A percentile compares a stretch with the other conserved stretches of the same genome.
These are phyloP conservation scores for Plemyria rubiginata DNA, from an alignment of 2,888 invertebrate species.

Conservation along the genomic window DNA sequence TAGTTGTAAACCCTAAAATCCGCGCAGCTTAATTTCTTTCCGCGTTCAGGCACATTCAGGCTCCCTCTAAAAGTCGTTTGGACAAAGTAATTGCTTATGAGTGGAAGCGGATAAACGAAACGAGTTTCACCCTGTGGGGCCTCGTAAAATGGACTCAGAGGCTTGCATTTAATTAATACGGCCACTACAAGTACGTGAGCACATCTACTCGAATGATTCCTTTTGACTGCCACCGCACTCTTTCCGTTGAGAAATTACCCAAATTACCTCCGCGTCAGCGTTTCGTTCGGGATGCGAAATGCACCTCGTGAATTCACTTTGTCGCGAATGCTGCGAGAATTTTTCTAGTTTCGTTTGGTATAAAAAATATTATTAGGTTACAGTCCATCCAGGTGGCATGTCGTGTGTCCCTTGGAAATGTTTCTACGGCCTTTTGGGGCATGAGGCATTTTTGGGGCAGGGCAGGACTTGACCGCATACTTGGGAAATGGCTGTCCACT, in stretches of 20 bases:
- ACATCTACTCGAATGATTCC: conserved; percentile 71
- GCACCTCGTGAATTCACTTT: conserved; percentile 48
- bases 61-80: conserved; percentile 75
- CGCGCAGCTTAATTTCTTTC: conserved; percentile 76
- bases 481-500: too few relatives aligned
- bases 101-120: conserved; percentile 81
- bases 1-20: conserved; percentile 70
- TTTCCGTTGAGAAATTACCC: conserved; percentile 64
- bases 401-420: conserved; percentile 42
- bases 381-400: conserved; percentile 14
- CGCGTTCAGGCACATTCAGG: conserved; percentile 70
- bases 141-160: conserved; percentile 81
- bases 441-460: neutral
- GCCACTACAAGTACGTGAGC: conserved; percentile 74
- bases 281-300: conserved; percentile 39
- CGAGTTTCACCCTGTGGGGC: conserved; percentile 73
- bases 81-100: conserved; percentile 83
- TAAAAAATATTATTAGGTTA: conserved; percentile 16
- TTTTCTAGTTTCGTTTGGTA: conserved; percentile 25
- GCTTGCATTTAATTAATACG: conserved; percentile 83
- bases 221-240: conserved; percentile 71
- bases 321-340: conserved; percentile 38
- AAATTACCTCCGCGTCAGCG: conserved; percentile 57
- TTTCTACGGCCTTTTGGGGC: conserved; percentile 25
- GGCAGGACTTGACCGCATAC: neutral